Conservation (phyloP, 2,113 vertebrate genomes). For the Atlantisia rogersi region DNA sequence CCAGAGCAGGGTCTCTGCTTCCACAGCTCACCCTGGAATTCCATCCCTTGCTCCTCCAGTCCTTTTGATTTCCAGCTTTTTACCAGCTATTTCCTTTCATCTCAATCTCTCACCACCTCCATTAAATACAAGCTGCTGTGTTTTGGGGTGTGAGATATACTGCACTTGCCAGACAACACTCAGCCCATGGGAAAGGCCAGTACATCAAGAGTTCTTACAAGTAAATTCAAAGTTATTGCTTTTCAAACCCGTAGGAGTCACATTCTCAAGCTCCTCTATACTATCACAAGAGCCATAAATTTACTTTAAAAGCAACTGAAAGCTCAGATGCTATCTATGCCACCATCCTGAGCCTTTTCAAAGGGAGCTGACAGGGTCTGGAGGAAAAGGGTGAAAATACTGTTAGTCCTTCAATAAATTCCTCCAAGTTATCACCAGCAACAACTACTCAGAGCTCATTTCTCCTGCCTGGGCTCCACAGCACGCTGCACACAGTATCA, state of each 20-base stretch:
- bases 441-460: neutral
- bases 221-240: neutral
- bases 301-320: neutral
- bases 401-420: neutral
- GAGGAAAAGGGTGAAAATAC: neutral
- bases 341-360: neutral
- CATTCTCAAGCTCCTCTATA: neutral
- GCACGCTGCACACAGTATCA: neutral
- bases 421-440: neutral
- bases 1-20: neutral
- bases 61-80: neutral
- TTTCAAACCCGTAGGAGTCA: neutral
- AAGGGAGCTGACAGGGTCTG: neutral
- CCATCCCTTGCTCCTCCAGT: neutral
- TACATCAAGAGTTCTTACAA: neutral
- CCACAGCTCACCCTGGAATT: neutral
- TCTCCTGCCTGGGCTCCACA: neutral
- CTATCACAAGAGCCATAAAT: neutral
- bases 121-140: neutral
- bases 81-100: neutral
- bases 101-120: neutral
- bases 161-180: neutral
- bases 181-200: neutral
- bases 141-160: neutral
- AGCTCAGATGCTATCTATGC: neutral